Percentiles rank a stretch among this genome's conserved stretches.
phyloP scores from a whole-genome alignment of 1,140 invertebrate species.

The Atopsyche davidsoni region DNA sequence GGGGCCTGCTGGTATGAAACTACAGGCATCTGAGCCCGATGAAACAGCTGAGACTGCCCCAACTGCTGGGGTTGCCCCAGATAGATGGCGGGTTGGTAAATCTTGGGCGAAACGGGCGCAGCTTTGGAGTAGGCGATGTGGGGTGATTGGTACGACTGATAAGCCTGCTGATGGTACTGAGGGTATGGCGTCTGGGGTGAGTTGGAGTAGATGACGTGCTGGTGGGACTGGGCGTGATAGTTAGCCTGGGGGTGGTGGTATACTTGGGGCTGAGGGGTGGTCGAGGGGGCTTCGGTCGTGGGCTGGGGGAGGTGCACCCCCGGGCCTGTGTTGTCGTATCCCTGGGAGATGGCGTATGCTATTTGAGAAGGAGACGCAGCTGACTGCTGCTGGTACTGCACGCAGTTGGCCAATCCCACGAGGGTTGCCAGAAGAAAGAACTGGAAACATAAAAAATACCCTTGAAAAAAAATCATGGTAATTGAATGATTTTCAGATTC shows the following conservation, averaged over 20 bases:
- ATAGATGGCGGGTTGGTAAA: conserved; percentile 4
- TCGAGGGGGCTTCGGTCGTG: neutral
- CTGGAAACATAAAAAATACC: conserved; percentile 18
- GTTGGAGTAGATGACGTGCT: conserved; percentile 2
- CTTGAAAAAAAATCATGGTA: too few relatives aligned
- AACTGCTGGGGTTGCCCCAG: too few relatives aligned
- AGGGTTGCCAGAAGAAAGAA: conserved; percentile 15
- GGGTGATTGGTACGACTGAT: conserved; percentile 6
- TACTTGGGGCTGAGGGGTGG: conserved; percentile 3
- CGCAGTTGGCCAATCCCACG: neutral
- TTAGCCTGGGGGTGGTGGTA: neutral
- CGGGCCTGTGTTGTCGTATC: conserved; percentile 45
- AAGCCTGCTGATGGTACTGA: neutral
- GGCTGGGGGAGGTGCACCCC: conserved; percentile 32
- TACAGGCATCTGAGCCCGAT: conserved; percentile 8
- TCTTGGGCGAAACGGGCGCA: conserved; percentile 8
- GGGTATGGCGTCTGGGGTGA: neutral
- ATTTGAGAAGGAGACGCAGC: conserved; percentile 40
- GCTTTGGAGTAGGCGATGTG: too few relatives aligned
- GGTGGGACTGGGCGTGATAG: conserved; percentile 2
- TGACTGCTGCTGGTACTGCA: conserved; percentile 32
- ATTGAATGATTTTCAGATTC: too few relatives aligned
- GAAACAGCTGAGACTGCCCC: too few relatives aligned
- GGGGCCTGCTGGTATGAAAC: conserved; percentile 6
- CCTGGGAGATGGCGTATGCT: conserved; percentile 42